Evolutionary conservation across 2,113 vertebrate species (phyloP).

Genomic region (Tangachromis dhanisi): DNA sequence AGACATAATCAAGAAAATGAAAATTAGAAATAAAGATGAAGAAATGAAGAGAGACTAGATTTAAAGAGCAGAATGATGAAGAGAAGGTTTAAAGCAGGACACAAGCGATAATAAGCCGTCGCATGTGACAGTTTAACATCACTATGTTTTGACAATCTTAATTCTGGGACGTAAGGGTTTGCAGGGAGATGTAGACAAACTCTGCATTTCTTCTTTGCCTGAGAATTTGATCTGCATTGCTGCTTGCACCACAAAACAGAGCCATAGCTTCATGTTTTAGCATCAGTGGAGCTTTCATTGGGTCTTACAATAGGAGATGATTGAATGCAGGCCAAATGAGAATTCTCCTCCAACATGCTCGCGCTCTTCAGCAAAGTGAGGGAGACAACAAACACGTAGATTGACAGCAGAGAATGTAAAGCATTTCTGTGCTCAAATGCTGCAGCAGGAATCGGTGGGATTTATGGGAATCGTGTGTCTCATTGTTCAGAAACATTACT

Average conservation of each 20-base stretch:
- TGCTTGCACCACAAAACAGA: not conserved
- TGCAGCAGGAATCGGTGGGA: not conserved
- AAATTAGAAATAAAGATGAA: not conserved
- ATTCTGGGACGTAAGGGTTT: not conserved
- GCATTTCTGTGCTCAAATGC: not conserved
- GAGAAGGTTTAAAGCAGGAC: not conserved
- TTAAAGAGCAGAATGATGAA: not conserved
- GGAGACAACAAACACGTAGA: not conserved
- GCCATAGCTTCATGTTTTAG: not conserved
- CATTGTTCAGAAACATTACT: not conserved
- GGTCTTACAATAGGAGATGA: not conserved
- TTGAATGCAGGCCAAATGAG: not conserved
- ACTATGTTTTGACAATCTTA: not conserved
- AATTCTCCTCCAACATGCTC: not conserved
- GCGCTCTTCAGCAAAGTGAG: not conserved
- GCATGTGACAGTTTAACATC: not conserved
- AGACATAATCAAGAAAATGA: slow-evolving; percentile 2
- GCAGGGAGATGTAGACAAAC: not conserved
- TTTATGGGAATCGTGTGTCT: not conserved
- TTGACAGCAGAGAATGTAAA: not conserved
- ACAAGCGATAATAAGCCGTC: not conserved
- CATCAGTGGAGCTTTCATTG: not conserved
- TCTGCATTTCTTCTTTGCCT: not conserved
- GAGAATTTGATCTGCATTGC: not conserved
- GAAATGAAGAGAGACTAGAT: not conserved